phyloP scores from a whole-genome alignment of 2,888 invertebrate species.

The Campoletis raptor region DNA sequence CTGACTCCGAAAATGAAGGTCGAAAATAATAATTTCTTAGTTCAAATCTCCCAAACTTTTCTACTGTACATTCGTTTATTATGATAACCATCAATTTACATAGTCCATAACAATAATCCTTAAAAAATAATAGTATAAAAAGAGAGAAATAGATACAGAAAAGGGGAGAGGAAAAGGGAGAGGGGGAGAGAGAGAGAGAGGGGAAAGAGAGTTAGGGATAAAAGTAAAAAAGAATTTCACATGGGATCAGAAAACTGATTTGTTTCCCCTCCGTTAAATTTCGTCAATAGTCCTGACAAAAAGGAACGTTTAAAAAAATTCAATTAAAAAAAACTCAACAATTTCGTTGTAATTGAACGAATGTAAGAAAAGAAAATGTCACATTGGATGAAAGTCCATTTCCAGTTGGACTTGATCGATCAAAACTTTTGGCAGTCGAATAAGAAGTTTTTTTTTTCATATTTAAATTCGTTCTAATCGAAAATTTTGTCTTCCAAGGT shows the following conservation, averaged over 20 bases:
- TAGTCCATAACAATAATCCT: slow-evolving; percentile 65
- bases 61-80: slow-evolving; percentile 67
- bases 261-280: not conserved
- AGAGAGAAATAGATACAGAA: slow-evolving; percentile 39
- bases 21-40: not conserved
- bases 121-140: slow-evolving; percentile 53
- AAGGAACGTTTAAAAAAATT: not conserved
- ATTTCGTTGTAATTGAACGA: not conserved
- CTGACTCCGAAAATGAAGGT: not conserved
- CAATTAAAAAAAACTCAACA: not conserved
- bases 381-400: slow-evolving; percentile 2
- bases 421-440: not conserved
- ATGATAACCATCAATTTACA: slow-evolving; percentile 65
- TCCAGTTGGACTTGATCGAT: slow-evolving; percentile 24
- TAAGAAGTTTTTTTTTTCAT: not conserved
- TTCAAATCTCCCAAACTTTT: not conserved
- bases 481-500: slow-evolving; percentile 86
- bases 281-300: not conserved
- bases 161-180: not conserved
- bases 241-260: not conserved
- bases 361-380: slow-evolving; percentile 1
- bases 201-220: not conserved
- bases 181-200: not conserved
- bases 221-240: not conserved
- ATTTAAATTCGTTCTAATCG: not conserved